Conservation (phyloP, 2,888 invertebrate species). For the Anoncus sp. region DNA sequence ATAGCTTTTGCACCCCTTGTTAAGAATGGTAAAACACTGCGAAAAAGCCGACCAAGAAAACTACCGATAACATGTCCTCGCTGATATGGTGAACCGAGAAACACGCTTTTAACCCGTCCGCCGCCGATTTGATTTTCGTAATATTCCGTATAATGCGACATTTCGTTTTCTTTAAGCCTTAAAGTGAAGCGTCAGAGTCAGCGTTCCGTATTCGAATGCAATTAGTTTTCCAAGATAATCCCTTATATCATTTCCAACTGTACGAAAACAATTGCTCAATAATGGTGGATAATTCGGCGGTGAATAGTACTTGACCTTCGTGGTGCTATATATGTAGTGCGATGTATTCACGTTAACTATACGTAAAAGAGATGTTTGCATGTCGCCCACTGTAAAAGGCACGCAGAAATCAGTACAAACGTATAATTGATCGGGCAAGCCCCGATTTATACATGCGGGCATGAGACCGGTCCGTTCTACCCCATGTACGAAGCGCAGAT, state of each 20-base stretch:
- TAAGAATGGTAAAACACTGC: no score
- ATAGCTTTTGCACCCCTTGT: no score
- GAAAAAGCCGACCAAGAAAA: no score
- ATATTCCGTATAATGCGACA: constrained; percentile 1
- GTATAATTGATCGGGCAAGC: no score
- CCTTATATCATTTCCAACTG: constrained; percentile 19
- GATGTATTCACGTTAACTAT: constrained; percentile 23
- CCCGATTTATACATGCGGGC: no score
- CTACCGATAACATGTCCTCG: no score
- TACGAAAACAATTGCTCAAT: constrained; percentile 36
- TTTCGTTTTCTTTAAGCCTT: neutral
- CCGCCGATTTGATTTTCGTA: constrained; percentile 24
- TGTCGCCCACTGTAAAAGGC: no score
- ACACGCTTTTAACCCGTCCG: constrained; percentile 39
- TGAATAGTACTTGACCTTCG: constrained; percentile 32
- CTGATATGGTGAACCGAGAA: no score
- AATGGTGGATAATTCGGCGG: constrained; percentile 47
- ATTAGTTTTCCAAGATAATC: constrained; percentile 5
- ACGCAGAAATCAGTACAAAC: no score
- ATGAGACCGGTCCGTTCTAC: no score
- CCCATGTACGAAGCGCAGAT: no score
- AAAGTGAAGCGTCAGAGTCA: constrained; percentile 30
- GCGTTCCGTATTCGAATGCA: constrained; percentile 21
- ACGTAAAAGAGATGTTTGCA: no score
- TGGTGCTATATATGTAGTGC: constrained; percentile 44